phyloP scores from a whole-genome alignment of 2,797 vertebrate species.

The Columba guinea region DNA sequence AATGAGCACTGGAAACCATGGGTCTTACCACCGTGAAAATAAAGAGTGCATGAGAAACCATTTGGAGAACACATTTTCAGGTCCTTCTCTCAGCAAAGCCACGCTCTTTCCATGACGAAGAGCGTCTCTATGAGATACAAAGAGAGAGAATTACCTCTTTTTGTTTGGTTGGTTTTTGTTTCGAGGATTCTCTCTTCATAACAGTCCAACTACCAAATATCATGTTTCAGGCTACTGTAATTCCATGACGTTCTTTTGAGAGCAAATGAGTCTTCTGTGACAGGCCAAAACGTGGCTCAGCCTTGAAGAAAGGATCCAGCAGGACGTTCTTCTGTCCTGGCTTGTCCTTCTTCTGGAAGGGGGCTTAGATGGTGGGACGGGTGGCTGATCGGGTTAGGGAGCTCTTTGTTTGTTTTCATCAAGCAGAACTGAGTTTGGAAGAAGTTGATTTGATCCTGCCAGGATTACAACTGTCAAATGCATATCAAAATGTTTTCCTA shows the following conservation, averaged over 20 bases:
- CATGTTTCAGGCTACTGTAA: not conserved
- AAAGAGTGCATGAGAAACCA: not conserved
- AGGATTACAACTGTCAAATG: slow-evolving; percentile 75
- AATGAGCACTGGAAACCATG: not conserved
- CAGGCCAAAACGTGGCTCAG: not conserved
- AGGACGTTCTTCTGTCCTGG: not conserved
- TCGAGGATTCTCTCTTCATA: not conserved
- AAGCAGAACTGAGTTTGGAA: slow-evolving; percentile 47
- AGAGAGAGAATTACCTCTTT: not conserved
- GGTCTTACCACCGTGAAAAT: not conserved
- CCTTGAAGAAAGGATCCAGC: not conserved
- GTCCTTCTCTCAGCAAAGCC: not conserved
- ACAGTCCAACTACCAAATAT: not conserved
- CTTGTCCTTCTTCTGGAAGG: not conserved
- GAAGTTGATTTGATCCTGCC: slow-evolving; percentile 70
- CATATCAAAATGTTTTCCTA: slow-evolving; percentile 79
- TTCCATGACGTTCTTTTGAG: not conserved
- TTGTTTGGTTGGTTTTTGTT: not conserved
- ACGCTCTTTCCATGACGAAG: rapidly evolving
- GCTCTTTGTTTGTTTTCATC: not conserved
- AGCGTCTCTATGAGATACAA: not conserved
- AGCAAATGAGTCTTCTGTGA: not conserved
- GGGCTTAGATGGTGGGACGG: not conserved
- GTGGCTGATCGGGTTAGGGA: not conserved
- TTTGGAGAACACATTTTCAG: not conserved